Evolutionary conservation across 2,113 vertebrate genomes (phyloP).

Genomic region (Petromus typicus): DNA sequence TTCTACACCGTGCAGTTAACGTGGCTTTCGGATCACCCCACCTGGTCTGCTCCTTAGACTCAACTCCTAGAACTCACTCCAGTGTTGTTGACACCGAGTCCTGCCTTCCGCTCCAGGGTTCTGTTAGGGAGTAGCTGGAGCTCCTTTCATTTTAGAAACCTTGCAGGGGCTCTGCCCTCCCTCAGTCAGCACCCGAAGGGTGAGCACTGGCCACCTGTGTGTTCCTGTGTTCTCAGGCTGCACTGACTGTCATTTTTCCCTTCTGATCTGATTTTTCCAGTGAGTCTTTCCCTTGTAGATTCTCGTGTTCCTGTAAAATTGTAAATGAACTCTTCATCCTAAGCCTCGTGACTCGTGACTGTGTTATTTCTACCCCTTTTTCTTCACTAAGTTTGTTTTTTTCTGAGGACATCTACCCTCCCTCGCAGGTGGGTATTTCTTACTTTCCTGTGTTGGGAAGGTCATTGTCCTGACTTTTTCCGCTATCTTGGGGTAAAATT

Average conservation of each 20-base stretch:
- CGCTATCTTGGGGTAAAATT: not conserved
- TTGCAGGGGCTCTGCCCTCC: not conserved
- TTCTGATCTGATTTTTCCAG: not conserved
- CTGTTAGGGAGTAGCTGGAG: not conserved
- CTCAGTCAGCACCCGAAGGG: not conserved
- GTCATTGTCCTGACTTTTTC: not conserved
- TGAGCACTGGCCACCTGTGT: not conserved
- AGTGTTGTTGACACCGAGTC: not conserved
- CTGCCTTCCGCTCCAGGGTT: not conserved
- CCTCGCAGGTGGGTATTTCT: not conserved
- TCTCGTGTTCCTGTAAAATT: not conserved
- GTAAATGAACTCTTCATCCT: not conserved
- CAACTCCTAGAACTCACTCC: not conserved
- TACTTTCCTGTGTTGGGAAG: not conserved
- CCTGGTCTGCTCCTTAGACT: not conserved
- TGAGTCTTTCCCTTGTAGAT: not conserved
- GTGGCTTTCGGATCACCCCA: not conserved
- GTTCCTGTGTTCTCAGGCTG: not conserved
- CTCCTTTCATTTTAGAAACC: not conserved
- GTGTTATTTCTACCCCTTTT: not conserved
- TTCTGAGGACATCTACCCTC: not conserved
- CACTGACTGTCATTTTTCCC: not conserved
- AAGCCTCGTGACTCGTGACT: not conserved
- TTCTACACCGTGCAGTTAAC: not conserved
- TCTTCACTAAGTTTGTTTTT: not conserved